Conservation (phyloP, 2,797 vertebrate genomes). For the Uromys caudimaculatus region DNA sequence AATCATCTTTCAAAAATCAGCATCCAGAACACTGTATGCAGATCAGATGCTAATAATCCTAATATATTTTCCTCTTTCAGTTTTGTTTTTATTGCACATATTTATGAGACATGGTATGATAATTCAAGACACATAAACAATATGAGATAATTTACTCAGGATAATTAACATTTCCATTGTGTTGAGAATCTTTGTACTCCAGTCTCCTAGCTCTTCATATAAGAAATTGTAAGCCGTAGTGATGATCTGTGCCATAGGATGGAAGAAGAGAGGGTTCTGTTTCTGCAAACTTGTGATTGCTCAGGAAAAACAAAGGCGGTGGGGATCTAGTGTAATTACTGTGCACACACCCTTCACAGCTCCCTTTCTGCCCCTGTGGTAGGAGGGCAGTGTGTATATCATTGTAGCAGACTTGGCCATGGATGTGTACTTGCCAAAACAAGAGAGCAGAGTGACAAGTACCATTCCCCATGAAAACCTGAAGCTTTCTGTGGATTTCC, state of each 20-base stretch:
- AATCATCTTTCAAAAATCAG: neutral
- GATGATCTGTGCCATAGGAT: neutral
- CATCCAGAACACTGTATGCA: neutral
- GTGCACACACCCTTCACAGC: neutral
- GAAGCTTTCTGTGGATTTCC: neutral
- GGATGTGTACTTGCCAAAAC: neutral
- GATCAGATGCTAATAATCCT: neutral
- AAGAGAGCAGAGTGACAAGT: neutral
- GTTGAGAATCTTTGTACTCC: neutral
- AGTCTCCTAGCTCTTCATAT: neutral
- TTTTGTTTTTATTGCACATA: neutral
- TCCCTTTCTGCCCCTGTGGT: neutral
- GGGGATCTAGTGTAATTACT: neutral
- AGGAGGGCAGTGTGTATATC: neutral
- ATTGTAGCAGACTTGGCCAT: neutral
- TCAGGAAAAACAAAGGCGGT: constrained; percentile 11
- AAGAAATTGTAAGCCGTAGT: neutral
- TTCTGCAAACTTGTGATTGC: neutral
- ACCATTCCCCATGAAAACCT: neutral
- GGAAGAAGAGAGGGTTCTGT: neutral
- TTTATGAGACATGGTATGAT: neutral
- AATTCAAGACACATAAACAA: neutral
- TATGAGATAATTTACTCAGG: neutral
- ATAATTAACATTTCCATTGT: neutral
- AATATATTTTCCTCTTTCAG: neutral